A percentile compares a stretch with the other conserved stretches of the same genome.
Evolutionary conservation across 1,140 invertebrate genomes (phyloP).

Genomic region (Reticulitermes speratus): DNA sequence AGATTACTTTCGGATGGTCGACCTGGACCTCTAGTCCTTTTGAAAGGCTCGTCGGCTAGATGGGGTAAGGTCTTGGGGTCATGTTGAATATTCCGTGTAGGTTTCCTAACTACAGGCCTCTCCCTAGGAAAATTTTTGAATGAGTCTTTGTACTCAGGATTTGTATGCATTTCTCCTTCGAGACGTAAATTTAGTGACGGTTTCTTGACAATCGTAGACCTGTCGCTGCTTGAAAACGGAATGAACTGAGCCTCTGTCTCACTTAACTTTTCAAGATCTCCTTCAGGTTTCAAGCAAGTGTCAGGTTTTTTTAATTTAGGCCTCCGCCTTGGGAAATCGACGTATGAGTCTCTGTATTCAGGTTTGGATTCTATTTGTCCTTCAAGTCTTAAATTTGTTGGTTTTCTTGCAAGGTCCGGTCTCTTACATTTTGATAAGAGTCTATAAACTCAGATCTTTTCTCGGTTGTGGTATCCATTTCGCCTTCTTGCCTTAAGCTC

Average conservation of each 20-base stretch:
- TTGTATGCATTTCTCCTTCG: conserved; percentile 38
- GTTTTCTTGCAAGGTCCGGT: conserved; percentile 43
- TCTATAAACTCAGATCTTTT: conserved; percentile 25
- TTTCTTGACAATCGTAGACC: conserved; percentile 43
- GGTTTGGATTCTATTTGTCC: conserved; percentile 50
- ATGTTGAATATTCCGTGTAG: background rate
- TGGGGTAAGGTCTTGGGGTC: background rate
- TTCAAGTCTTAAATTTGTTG: conserved; percentile 46
- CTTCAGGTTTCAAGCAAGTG: conserved; percentile 39
- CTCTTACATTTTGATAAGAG: conserved; percentile 22
- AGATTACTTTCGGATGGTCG: background rate
- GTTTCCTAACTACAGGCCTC: background rate
- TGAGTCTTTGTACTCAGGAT: conserved; percentile 49
- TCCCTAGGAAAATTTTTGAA: conserved; percentile 22
- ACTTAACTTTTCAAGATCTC: conserved; percentile 38
- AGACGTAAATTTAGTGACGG: conserved; percentile 45
- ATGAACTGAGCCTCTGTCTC: conserved; percentile 34
- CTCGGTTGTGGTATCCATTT: conserved; percentile 40
- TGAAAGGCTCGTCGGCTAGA: background rate
- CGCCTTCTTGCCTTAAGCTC: conserved; percentile 39
- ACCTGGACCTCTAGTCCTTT: background rate
- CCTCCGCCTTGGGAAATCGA: conserved; percentile 43
- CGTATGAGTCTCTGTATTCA: conserved; percentile 51
- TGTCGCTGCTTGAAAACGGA: conserved; percentile 39
- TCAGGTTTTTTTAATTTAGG: conserved; percentile 33